A percentile compares a stretch with the other conserved stretches of the same genome.
phyloP scores from a whole-genome alignment of 1,140 invertebrate genomes.

The Aphelenchoides fujianensis region DNA sequence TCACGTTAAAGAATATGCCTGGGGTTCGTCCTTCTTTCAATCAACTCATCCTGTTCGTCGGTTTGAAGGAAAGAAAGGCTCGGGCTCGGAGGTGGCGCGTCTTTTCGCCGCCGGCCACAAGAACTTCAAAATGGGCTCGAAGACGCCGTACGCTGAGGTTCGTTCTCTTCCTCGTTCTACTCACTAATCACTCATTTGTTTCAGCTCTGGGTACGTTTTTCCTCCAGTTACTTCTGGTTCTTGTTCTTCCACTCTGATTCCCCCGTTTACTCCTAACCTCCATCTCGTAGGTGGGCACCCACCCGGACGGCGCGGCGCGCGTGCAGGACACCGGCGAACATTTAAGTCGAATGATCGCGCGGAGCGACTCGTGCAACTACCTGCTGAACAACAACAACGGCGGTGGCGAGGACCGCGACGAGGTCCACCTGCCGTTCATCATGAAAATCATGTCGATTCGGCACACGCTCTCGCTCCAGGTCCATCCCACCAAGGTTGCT shows the following conservation, averaged over 20 bases:
- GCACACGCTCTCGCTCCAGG: conserved; percentile 91
- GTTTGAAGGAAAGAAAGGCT: conserved; percentile 84
- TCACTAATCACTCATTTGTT: not conserved
- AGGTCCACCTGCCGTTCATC: conserved; percentile 77
- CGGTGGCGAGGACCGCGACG: conserved; percentile 36
- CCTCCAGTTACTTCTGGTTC: not conserved
- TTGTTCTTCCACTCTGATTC: no score
- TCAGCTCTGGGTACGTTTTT: conserved; percentile 19
- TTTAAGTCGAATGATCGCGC: conserved; percentile 33
- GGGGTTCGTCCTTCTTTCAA: conserved; percentile 16
- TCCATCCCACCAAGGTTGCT: conserved; percentile 89
- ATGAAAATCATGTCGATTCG: conserved; percentile 88
- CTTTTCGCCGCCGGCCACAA: conserved; percentile 66
- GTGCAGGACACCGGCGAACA: conserved; percentile 57
- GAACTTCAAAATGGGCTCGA: conserved; percentile 56
- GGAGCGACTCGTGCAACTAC: conserved; percentile 47
- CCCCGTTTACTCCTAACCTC: no score
- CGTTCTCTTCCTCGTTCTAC: conserved; percentile 56
- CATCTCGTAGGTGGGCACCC: conserved; percentile 91
- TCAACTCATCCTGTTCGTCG: no score
- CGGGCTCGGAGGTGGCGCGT: conserved; percentile 75
- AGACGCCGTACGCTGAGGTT: conserved; percentile 65
- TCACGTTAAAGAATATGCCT: conserved; percentile 47
- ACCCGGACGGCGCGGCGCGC: conserved; percentile 80
- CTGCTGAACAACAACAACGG: conserved; percentile 71